A percentile compares a stretch with the other conserved stretches of the same genome.
Conservation (phyloP, 2,888 invertebrate species). For the Pseudoips prasinana region DNA sequence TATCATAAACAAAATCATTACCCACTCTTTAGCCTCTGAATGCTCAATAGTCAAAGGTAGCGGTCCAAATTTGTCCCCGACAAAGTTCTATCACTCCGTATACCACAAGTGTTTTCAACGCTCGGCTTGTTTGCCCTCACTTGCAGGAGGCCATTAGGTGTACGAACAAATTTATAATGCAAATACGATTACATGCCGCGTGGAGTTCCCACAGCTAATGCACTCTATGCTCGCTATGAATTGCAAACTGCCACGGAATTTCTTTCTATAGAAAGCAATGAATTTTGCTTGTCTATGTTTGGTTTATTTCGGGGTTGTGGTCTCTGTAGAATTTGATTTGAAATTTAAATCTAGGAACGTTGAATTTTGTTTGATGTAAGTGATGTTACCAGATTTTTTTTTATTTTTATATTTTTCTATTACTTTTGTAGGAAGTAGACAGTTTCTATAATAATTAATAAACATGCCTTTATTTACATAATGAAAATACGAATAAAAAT, state of each 20-base stretch:
- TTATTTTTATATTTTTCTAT: too few relatives aligned
- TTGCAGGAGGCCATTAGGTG: constrained; percentile 68
- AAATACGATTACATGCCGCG: constrained; percentile 76
- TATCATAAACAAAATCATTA: too few relatives aligned
- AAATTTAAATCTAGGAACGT: too few relatives aligned
- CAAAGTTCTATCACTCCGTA: constrained; percentile 29
- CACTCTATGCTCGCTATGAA: constrained; percentile 69
- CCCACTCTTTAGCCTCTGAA: too few relatives aligned
- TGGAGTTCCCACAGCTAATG: constrained; percentile 63
- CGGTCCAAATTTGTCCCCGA: constrained; percentile 9
- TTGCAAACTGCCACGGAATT: constrained; percentile 67
- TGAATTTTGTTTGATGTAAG: too few relatives aligned
- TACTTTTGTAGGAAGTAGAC: too few relatives aligned
- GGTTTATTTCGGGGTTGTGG: constrained; percentile 21
- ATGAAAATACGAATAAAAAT: too few relatives aligned
- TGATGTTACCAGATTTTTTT: too few relatives aligned
- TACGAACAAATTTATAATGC: constrained; percentile 79
- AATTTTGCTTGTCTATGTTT: constrained; percentile 29
- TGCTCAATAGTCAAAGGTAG: constrained; percentile 8
- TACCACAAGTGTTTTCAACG: constrained; percentile 37
- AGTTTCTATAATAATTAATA: too few relatives aligned
- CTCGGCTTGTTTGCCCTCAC: constrained; percentile 61
- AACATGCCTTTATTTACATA: too few relatives aligned
- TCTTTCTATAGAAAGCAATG: constrained; percentile 54
- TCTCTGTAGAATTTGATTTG: too few relatives aligned